A percentile compares a stretch with the other conserved stretches of the same genome.
These are phyloP conservation scores for Flexamia atlantica DNA, from an alignment of 2,888 invertebrate species.

Conservation along the genomic window DNA sequence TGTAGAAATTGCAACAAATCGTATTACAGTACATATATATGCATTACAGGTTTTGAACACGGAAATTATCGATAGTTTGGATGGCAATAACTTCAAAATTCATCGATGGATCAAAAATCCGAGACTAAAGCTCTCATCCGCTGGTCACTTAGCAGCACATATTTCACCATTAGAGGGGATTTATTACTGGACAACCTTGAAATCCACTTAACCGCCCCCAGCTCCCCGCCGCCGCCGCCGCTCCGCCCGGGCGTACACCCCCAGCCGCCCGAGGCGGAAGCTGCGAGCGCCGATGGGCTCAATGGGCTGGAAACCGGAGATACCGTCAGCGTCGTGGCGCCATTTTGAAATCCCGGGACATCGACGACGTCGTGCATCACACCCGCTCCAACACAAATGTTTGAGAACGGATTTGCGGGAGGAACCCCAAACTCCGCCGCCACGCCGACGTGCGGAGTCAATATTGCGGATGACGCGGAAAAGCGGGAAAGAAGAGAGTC, in stretches of 20 bases:
- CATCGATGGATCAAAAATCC: neutral
- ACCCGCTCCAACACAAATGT: conserved; percentile 17
- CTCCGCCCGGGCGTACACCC: too few relatives aligned
- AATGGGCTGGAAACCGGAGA: conserved; percentile 37
- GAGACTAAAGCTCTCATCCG: neutral
- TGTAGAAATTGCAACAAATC: too few relatives aligned
- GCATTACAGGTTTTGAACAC: too few relatives aligned
- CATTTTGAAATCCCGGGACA: conserved; percentile 13
- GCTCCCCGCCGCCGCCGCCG: neutral
- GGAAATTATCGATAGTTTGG: too few relatives aligned
- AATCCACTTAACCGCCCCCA: neutral
- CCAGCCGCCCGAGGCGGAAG: neutral
- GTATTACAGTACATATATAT: too few relatives aligned
- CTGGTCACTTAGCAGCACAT: neutral
- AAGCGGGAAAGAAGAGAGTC: neutral
- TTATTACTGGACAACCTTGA: conserved; percentile 7
- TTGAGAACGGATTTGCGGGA: conserved; percentile 39
- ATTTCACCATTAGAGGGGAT: conserved; percentile 2
- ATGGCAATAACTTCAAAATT: too few relatives aligned
- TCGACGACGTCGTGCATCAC: conserved; percentile 7
- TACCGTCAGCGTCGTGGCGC: conserved; percentile 14
- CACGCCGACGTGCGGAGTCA: neutral
- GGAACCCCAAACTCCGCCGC: neutral
- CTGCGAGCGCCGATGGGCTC: neutral
- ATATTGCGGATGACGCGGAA: conserved; percentile 29